Evolutionary conservation across 2,113 vertebrate species (phyloP), one percentile per base, ranked within the genome.

Genomic region (Indri indri): DNA sequence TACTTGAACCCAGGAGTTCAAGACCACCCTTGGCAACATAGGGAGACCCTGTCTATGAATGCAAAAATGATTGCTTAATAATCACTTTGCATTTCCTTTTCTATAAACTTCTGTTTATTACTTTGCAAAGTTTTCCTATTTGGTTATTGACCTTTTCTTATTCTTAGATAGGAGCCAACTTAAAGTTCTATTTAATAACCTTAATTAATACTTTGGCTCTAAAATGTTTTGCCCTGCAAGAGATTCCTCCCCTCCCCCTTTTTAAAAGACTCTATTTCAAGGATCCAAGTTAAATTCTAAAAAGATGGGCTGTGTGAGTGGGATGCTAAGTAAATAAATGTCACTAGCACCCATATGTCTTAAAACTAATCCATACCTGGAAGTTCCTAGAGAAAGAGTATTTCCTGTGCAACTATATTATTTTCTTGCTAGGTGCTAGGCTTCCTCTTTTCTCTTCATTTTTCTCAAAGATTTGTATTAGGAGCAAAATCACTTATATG

Each of bases 221-320:
- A 52, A n/a, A 81, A 42, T 37, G 4, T 54, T 73, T 90, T 74
- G 30, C 77, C 27, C 13, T 42, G 30, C 40, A 76, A 16, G 25
- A 27, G n/a, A 86, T 50, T 11, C 23, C 59, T 25, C 59, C 25
- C 25, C 8, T 27, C 6, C 14, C 10, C 45, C 11, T 34, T 91
- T 92, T 63, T 30, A 8, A 23, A 3, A 47, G n/a, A 59, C 5
- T 37, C 22, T 89, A 8, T 84, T 90, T 90, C 54, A 80, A 2
- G 42, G n/a, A 52, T 93, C 73, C 57, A 22, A 54, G 23, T 87
- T 93, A 94, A 94, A 59, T 93, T 80, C 14, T 71, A 80, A 59
- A 83, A 70, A 76, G 30, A 37, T 40, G 17, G 65, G 12, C 45
- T 74, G 6, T 74, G 9, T 23, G 34, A 76, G n/a, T 20, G 11